Percentiles rank a stretch among this genome's conserved stretches.
phyloP scores from a whole-genome alignment of 2,113 vertebrate species.

The Coturnix japonica region DNA sequence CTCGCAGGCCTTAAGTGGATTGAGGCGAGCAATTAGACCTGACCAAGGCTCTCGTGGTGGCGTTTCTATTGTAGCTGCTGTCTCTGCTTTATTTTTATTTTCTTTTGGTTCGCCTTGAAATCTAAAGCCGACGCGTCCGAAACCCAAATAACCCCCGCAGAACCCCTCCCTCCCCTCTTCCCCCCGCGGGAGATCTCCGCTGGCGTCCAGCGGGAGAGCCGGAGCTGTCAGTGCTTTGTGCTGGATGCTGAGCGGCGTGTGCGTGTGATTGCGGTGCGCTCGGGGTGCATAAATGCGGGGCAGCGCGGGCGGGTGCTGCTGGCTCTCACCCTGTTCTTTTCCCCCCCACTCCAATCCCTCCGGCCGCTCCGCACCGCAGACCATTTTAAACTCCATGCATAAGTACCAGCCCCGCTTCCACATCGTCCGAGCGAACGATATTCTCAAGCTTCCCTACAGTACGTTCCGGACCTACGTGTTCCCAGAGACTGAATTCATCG shows the following conservation, averaged over 20 bases:
- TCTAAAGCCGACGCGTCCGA: background rate
- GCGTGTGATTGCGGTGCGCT: slow-evolving; percentile 50
- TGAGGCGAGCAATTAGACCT: slow-evolving; percentile 73
- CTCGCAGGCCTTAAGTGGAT: slow-evolving; percentile 76
- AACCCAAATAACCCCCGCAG: background rate
- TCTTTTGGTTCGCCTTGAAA: background rate
- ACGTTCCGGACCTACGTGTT: slow-evolving; percentile 98
- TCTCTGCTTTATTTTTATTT: background rate
- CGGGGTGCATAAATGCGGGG: slow-evolving; percentile 8
- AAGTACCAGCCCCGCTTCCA: slow-evolving; percentile 99
- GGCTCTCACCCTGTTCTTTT: slow-evolving; percentile 35
- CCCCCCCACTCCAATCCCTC: background rate
- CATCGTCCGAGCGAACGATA: slow-evolving; percentile 97
- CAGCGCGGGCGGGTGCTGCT: background rate
- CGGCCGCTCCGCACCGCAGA: slow-evolving; percentile 77
- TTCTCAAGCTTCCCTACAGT: slow-evolving; percentile 96
- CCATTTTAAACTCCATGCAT: slow-evolving; percentile 98
- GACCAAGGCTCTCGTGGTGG: slow-evolving; percentile 63
- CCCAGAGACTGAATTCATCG: slow-evolving; percentile 98
- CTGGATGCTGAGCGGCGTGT: slow-evolving; percentile 56
- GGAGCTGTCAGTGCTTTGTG: slow-evolving; percentile 73
- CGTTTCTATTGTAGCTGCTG: slow-evolving; percentile 17
- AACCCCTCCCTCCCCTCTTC: slow-evolving; percentile 36
- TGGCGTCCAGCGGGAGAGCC: background rate
- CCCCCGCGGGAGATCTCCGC: background rate